Base-by-base conservation (phyloP, 2,797 vertebrate species). In the Ispidina picta region DNA sequence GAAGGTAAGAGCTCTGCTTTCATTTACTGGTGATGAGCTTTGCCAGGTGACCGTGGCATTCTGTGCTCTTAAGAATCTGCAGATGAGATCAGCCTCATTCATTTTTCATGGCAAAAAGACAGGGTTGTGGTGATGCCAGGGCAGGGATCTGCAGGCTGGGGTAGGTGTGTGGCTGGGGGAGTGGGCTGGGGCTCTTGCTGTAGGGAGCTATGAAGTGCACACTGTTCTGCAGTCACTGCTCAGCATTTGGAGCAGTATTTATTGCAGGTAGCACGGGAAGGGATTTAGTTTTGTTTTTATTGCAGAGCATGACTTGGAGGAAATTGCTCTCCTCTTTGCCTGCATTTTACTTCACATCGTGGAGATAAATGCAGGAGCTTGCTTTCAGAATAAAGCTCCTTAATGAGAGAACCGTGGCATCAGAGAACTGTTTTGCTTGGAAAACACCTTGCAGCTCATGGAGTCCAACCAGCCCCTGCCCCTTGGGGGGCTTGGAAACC, bases 1-100 rank as follows among this genome's bases (percentile, higher is more conserved):
- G 91, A 96, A 96, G 90, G 89, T 91, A 89, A 95, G 93, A 96
- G 82, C 78, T 84, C 92, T 84, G 58, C 82, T 94, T 92, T 48
- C 96, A 96, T 97, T 96, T 92, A 86, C 92, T 97, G 96, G 97
- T 97, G 92, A 97, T 97, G 96, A 97, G 89, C 69, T 86, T 60
- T 94, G 93, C 95, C 96, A 83, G 39, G 63, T 97, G 96, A 91
- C 93, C 95, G 75, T 6, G 54, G 84, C 75, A 71, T 41, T 93
- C 83, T 92, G 66, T 82, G 96, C 96, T 97, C 93, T 97, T 97
- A 97, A 97, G 94, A 81, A 92, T 62, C 89, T 83, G 82, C 75
- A 93, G 91, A 97, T 89, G 94, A 96, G 94, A 93, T 87, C 92
- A 82, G 78, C 52, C 72, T 96, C 96, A 96, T 97, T 96, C 96